Percentiles rank a stretch among this genome's conserved stretches.
These are phyloP conservation scores for Noctua comes DNA, from an alignment of 2,888 invertebrate species.

Conservation along the genomic window DNA sequence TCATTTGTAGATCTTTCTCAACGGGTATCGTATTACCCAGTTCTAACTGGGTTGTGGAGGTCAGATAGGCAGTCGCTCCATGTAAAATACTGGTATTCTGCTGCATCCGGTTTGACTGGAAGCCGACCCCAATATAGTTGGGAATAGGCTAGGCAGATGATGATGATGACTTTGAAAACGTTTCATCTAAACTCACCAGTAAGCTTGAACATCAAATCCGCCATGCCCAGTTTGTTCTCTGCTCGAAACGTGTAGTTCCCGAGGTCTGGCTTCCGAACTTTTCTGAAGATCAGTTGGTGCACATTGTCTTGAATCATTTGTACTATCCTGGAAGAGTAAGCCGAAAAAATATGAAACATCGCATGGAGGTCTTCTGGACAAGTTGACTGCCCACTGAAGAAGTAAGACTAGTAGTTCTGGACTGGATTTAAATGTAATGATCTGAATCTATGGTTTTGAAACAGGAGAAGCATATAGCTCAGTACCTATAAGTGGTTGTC, in stretches of 20 bases:
- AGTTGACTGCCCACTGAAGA: not conserved
- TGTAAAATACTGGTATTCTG: too few species aligned
- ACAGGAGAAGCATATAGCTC: not conserved
- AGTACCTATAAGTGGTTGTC: not conserved
- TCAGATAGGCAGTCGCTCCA: too few species aligned
- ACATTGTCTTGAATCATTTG: constrained; percentile 89
- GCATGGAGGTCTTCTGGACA: not conserved
- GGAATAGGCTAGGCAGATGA: too few species aligned
- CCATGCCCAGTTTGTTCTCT: constrained; percentile 93
- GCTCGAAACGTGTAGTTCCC: constrained; percentile 95
- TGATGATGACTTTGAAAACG: not conserved
- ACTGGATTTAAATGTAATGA: not conserved
- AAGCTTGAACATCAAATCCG: constrained; percentile 93
- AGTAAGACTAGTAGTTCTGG: not conserved
- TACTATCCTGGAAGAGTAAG: constrained; percentile 79
- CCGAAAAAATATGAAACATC: not conserved
- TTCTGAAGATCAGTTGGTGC: constrained; percentile 92
- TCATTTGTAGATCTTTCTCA: too few species aligned
- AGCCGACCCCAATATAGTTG: too few species aligned
- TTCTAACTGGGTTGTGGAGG: too few species aligned
- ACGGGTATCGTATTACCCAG: too few species aligned
- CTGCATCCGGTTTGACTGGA: too few species aligned
- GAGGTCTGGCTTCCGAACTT: constrained; percentile 92
- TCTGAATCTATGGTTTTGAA: not conserved
- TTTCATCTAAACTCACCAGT: constrained; percentile 88